Base-by-base conservation (phyloP, 2,797 vertebrate genomes). In the Ataeniobius toweri region DNA sequence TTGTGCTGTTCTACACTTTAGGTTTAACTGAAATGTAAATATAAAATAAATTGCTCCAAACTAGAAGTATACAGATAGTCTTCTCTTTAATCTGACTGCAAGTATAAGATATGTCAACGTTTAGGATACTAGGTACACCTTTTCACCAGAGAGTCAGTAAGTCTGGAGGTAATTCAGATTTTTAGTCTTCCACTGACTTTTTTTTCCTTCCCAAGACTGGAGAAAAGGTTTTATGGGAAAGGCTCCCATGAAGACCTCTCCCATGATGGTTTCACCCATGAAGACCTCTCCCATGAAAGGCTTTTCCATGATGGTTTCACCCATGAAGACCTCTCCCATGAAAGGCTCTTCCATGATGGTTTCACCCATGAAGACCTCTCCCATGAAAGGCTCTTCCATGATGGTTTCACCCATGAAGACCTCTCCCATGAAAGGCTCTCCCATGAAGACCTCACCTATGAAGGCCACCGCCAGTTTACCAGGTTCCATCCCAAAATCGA, bases 401-500 rank as follows among this genome's bases (percentile, higher is more conserved):
- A 85, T 79, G n/a, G 0, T 0, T 1, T 87, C 87, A 0, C 80
- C 84, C 6, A 75, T 77, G 61, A 85, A 86, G 44, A 2, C 86
- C 83, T 94, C 39, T 39, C 82, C 84, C 6, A 78, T 78, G 55
- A 85, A 80, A 24, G 0, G 0, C 1, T 88, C 87, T 0, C 80
- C 84, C 6, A 88, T 83, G 73, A 73, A 77, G 44, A 51, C 86
- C 69, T 88, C 86, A 0, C 80, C 88, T 0, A 92, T 88, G n/a
- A 85, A 92, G 87, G 90, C 85, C 86, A 77, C 88, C 53, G 0
- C 83, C 39, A 93, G 81, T 80, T 96, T 96, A 1, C 96, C 94
- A 65, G 95, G 91, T 14, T 92, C 96, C 3, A 79, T 93, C 77
- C 0, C 79, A 20, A 98, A 96, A 91, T 93, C 97, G n/a, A 94